Percentiles rank a stretch among this genome's conserved stretches.
These are phyloP conservation scores for Eilema sororculum DNA, from an alignment of 2,888 invertebrate species.

Conservation along the genomic window DNA sequence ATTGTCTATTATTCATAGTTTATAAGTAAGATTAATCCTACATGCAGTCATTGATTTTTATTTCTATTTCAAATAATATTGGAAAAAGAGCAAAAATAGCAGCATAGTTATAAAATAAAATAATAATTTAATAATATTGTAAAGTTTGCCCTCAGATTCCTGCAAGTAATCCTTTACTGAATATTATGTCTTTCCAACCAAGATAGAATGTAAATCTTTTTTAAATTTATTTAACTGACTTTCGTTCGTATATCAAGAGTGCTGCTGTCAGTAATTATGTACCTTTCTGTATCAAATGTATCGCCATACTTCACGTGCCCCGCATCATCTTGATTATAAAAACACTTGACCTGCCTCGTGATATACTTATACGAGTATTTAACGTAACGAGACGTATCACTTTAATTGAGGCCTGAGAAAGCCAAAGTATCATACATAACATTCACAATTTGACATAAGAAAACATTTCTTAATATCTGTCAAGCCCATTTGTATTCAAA, in stretches of 20 bases:
- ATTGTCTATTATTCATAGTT: no score
- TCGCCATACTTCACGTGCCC: not conserved
- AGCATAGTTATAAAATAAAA: no score
- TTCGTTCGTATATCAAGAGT: not conserved
- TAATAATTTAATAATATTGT: no score
- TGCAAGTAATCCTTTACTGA: no score
- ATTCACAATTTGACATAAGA: not conserved
- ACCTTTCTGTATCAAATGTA: not conserved
- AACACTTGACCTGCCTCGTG: not conserved
- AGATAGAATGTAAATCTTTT: no score
- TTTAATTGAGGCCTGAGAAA: not conserved
- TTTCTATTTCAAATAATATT: no score
- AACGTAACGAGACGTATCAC: not conserved
- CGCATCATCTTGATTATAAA: not conserved
- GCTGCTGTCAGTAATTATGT: not conserved
- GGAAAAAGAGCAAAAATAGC: no score
- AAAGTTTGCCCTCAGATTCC: no score
- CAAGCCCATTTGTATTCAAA: not conserved
- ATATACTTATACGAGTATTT: not conserved
- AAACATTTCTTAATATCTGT: not conserved
- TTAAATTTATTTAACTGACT: no score
- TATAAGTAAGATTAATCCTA: no score
- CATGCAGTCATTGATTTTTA: no score
- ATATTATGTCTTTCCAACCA: no score
- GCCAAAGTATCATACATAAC: not conserved